Evolutionary conservation across 2,888 invertebrate genomes (phyloP).

Genomic region (Luperina testacea): DNA sequence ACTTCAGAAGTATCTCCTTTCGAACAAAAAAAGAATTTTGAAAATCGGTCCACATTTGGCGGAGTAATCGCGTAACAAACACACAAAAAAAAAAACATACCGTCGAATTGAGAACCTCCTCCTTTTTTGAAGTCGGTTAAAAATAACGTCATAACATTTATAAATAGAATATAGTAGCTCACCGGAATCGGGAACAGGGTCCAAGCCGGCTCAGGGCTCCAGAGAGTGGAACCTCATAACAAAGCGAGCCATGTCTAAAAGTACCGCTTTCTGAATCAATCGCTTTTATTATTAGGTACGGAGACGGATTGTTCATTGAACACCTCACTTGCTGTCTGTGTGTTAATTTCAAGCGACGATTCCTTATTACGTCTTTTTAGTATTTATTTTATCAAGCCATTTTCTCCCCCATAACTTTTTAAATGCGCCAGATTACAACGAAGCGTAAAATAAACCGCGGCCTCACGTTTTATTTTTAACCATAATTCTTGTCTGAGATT

Average conservation of each 20-base stretch:
- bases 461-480: conserved; percentile 28
- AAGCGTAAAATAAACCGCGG: conserved; percentile 7
- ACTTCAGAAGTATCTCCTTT: too few species aligned
- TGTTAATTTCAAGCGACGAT: background rate
- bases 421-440: conserved; percentile 18
- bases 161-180: background rate
- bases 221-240: background rate
- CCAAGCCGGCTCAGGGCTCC: background rate
- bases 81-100: too few species aligned
- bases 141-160: background rate
- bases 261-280: background rate
- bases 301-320: background rate
- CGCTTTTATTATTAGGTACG: background rate
- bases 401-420: background rate
- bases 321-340: background rate
- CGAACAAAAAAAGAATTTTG: too few species aligned
- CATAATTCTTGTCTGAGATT: conserved; percentile 49
- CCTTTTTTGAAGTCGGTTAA: too few species aligned
- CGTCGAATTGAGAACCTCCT: too few species aligned
- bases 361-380: background rate
- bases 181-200: background rate
- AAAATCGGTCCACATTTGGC: too few species aligned
- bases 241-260: background rate
- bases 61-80: too few species aligned
- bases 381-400: background rate